These are phyloP conservation scores for Pantelozetes paolii DNA, from an alignment of 2,888 invertebrate species.

Conservation along the genomic window DNA sequence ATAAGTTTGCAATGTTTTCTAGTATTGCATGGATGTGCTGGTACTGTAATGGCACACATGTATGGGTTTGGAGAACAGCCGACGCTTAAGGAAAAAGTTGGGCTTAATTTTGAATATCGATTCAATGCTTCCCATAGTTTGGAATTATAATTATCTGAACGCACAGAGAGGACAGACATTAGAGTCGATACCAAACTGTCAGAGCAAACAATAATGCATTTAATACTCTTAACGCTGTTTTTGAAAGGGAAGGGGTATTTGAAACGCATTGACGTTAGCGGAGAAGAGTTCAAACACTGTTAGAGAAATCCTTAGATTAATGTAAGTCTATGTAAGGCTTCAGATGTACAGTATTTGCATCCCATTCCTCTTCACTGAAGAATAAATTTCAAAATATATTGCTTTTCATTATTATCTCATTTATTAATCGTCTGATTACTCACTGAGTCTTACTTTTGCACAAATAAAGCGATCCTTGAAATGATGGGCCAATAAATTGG, in stretches of 20 bases:
- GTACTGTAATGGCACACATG: background rate
- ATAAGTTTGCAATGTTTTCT: background rate
- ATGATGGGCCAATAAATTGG: background rate
- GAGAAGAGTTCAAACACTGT: background rate
- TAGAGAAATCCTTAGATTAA: conserved; percentile 9
- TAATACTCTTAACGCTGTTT: conserved; percentile 11
- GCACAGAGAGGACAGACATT: background rate
- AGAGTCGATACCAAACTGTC: background rate
- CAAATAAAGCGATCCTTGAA: no score
- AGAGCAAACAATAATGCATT: conserved; percentile 13
- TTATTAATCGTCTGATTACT: conserved; percentile 28
- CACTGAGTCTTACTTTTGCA: conserved; percentile 16
- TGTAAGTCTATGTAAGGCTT: background rate
- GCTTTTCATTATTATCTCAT: conserved; percentile 15
- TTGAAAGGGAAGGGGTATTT: conserved; percentile 24
- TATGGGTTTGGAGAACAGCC: background rate
- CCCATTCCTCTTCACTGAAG: background rate
- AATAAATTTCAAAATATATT: background rate
- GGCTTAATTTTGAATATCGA: conserved; percentile 31
- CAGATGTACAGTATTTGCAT: background rate
- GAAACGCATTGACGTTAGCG: background rate
- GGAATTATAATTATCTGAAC: conserved; percentile 14
- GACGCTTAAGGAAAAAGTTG: conserved; percentile 27
- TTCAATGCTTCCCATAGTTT: conserved; percentile 14
- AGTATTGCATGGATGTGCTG: background rate